These are phyloP conservation scores for Uropetala carovei DNA, from an alignment of 2,888 invertebrate genomes.

Conservation along the genomic window DNA sequence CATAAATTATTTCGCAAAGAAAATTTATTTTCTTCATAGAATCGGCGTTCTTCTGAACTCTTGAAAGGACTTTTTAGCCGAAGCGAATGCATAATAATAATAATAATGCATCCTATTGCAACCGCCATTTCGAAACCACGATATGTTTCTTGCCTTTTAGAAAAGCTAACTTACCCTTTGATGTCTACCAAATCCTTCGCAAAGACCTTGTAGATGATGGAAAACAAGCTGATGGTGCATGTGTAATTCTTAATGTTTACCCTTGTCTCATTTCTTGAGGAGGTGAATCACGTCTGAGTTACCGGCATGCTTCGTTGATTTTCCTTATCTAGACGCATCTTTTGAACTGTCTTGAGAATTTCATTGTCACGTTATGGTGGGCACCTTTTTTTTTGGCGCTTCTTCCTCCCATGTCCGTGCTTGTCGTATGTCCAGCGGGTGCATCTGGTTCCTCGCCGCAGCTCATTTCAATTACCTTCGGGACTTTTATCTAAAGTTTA, in stretches of 20 bases:
- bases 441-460: not conserved
- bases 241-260: not conserved
- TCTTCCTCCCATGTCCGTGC: not conserved
- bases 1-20: too few species aligned
- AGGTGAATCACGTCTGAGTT: not conserved
- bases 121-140: too few species aligned
- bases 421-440: not conserved
- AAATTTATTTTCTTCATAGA: too few species aligned
- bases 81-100: too few species aligned
- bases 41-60: too few species aligned
- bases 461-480: not conserved
- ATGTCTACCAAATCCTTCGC: not conserved
- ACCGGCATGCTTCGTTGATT: constrained; percentile 10
- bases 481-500: too few species aligned
- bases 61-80: too few species aligned
- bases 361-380: not conserved
- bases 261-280: not conserved
- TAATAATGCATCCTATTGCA: too few species aligned
- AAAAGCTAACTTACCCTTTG: too few species aligned
- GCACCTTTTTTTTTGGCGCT: not conserved
- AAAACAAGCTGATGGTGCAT: not conserved
- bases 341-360: not conserved
- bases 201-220: not conserved
- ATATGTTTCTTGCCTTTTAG: too few species aligned
- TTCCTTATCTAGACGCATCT: not conserved